These are phyloP conservation scores for Ischnus inquisitorius DNA, from an alignment of 2,888 invertebrate genomes.

Conservation along the genomic window DNA sequence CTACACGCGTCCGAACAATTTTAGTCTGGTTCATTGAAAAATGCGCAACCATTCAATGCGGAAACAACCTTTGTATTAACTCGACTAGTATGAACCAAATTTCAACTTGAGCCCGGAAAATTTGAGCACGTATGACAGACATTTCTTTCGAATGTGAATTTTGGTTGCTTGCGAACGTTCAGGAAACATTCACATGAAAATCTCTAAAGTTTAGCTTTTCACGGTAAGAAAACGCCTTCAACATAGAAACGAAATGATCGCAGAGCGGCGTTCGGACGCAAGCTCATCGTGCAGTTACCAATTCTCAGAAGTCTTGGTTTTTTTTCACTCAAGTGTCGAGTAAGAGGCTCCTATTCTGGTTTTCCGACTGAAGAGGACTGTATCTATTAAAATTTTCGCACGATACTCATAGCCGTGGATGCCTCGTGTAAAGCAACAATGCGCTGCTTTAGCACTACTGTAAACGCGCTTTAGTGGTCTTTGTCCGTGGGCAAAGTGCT, in stretches of 20 bases:
- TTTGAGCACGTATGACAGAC: too few relatives aligned
- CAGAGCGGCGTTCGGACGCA: not conserved
- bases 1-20: too few relatives aligned
- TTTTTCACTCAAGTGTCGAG: not conserved
- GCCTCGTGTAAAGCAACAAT: conserved; percentile 48
- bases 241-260: not conserved
- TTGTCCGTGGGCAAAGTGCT: conserved; percentile 48
- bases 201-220: too few relatives aligned
- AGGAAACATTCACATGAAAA: too few relatives aligned
- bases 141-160: too few relatives aligned
- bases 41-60: too few relatives aligned
- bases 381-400: conserved; percentile 47
- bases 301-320: not conserved
- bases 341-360: not conserved
- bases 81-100: too few relatives aligned
- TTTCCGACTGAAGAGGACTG: conserved; percentile 13
- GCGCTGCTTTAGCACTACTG: conserved; percentile 27
- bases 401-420: conserved; percentile 29
- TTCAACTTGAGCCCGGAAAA: too few relatives aligned
- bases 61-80: too few relatives aligned
- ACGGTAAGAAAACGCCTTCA: too few relatives aligned
- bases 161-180: too few relatives aligned
- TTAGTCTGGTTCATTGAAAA: too few relatives aligned
- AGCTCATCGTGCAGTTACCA: not conserved
- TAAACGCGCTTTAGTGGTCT: conserved; percentile 51